Conservation (phyloP, 1,140 invertebrate genomes). For the Halotydeus destructor region DNA sequence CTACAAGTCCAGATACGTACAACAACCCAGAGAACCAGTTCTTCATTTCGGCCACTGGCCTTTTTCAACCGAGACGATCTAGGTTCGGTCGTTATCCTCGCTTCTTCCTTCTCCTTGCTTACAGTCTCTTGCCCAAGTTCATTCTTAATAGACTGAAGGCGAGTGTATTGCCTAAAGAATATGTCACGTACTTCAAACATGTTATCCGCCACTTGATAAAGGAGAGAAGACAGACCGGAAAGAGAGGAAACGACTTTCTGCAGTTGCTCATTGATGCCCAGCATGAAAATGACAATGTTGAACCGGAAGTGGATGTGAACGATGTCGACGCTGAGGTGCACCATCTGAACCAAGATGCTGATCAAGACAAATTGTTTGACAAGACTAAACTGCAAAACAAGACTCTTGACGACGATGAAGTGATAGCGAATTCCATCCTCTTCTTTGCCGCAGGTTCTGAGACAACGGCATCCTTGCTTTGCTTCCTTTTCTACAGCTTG, state of each 20-base stretch:
- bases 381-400: not conserved
- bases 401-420: constrained; percentile 11
- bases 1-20: constrained; percentile 30
- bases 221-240: not conserved
- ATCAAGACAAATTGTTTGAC: not conserved
- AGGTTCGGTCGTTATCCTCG: too few species aligned
- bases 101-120: too few species aligned
- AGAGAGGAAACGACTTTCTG: constrained; percentile 3
- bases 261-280: not conserved
- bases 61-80: too few species aligned
- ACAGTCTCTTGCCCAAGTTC: too few species aligned
- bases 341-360: not conserved
- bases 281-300: too few species aligned
- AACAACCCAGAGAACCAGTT: constrained; percentile 26
- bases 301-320: not conserved
- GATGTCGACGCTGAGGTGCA: too few species aligned
- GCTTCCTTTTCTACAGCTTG: constrained; percentile 12
- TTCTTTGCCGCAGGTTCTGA: constrained; percentile 49
- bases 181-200: not conserved
- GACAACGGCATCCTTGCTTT: constrained; percentile 26
- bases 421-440: constrained; percentile 34
- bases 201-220: not conserved
- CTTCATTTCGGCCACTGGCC: constrained; percentile 18
- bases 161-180: not conserved
- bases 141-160: too few species aligned